phyloP scores from a whole-genome alignment of 1,140 invertebrate species.

The Caenorhabditis briggsae region DNA sequence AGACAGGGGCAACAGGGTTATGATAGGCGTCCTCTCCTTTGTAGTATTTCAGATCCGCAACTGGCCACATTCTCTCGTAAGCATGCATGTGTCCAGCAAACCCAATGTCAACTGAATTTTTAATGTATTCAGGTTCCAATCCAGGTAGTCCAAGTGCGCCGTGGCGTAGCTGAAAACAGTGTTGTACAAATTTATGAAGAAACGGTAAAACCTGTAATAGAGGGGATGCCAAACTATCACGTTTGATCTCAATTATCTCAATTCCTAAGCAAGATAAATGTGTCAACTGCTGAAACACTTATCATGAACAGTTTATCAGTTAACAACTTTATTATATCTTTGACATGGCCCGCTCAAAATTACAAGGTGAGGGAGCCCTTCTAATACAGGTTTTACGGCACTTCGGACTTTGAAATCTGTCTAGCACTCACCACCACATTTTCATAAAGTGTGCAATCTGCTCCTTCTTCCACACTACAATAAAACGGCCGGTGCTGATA shows the following conservation, averaged over 20 bases:
- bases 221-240: too few species aligned
- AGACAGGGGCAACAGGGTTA: constrained; percentile 90
- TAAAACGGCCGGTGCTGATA: constrained; percentile 97
- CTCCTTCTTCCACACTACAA: constrained; percentile 88
- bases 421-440: constrained; percentile 64
- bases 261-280: too few species aligned
- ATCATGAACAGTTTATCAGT: too few species aligned
- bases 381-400: too few species aligned
- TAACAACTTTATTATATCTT: too few species aligned
- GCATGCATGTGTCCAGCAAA: constrained; percentile 96
- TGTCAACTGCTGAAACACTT: too few species aligned
- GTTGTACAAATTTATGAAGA: too few species aligned
- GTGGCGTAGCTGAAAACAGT: constrained; percentile 63
- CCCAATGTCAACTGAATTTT: constrained; percentile 90
- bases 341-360: too few species aligned
- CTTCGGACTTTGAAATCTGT: background rate
- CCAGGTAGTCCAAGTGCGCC: constrained; percentile 77
- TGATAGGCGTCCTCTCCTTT: constrained; percentile 84
- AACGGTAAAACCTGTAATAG: too few species aligned
- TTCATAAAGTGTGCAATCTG: constrained; percentile 87
- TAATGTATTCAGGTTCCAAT: constrained; percentile 87
- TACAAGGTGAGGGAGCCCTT: too few species aligned
- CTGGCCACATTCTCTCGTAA: constrained; percentile 88
- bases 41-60: constrained; percentile 82
- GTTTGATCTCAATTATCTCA: too few species aligned